Conservation (phyloP, 2,888 invertebrate genomes). For the Ctenicera cuprea region DNA sequence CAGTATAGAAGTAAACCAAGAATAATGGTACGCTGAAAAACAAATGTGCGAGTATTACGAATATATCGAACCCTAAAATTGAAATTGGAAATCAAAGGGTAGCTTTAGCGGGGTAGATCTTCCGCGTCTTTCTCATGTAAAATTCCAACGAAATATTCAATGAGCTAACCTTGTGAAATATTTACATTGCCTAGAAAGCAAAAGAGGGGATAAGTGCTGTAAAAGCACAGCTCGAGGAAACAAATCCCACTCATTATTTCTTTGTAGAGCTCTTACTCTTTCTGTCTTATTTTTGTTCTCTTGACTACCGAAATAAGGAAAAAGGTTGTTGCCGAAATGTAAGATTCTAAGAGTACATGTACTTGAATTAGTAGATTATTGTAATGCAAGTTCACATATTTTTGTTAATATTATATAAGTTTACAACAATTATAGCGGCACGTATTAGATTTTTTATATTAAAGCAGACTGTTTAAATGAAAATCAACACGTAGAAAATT, state of each 20-base stretch:
- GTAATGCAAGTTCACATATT: too few species aligned
- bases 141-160: constrained; percentile 45
- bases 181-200: constrained; percentile 49
- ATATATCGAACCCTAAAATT: constrained; percentile 34
- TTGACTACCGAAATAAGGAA: constrained; percentile 43
- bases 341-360: not conserved
- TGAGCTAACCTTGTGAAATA: constrained; percentile 49
- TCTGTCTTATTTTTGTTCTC: constrained; percentile 50
- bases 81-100: constrained; percentile 38
- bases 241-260: constrained; percentile 60
- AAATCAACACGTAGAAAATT: too few species aligned
- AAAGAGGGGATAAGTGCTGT: constrained; percentile 53
- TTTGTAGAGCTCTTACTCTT: constrained; percentile 54
- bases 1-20: constrained; percentile 22
- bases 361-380: too few species aligned
- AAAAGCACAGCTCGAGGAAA: constrained; percentile 56
- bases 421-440: too few species aligned
- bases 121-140: constrained; percentile 39
- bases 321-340: constrained; percentile 36
- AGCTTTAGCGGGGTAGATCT: constrained; percentile 26
- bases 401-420: too few species aligned
- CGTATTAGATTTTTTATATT: too few species aligned
- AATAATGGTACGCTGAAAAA: constrained; percentile 32
- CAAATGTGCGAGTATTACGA: constrained; percentile 30
- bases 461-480: too few species aligned